Base-by-base conservation (phyloP, 2,888 invertebrate species). In the Microplitis manilae region DNA sequence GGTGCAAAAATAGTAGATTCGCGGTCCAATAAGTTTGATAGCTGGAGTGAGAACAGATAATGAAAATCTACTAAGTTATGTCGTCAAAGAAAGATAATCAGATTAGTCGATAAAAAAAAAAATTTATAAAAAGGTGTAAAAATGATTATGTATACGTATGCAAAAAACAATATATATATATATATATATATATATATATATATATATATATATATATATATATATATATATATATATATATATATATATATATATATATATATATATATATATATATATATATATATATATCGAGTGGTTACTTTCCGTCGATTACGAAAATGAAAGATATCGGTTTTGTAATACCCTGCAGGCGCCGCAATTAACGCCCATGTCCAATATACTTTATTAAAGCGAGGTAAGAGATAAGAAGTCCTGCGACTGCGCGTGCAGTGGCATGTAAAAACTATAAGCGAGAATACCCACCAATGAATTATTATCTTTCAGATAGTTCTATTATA, bases 301-400 rank as follows among this genome's bases (percentile, higher is more conserved):
- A 50, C 71, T 60, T 76, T 76, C 74, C 64, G 79, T 78, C 74
- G 74, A 83, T 82, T 81, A 81, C 83, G 80, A 84, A 82, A 84
- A 83, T 83, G 82, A 78, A 80, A 79, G 81, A 82, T 30, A 30
- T 84, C 79, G 80, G 79, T 85, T 83, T 84, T 82, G 83, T 79
- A 82, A 83, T 77, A 80, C 79, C 82, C 75, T 75, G 13, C 76
- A 65, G 77, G 79, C 81, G 79, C 71, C 79, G 80, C 78, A 85
- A 85, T 85, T 85, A 84, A 82, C 81, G 81, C 82, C 79, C 79
- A 7, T 81, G 79, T 80, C 80, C 65, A 64, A 20, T 62, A 73
- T 77, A 81, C 77, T 82, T 82, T 82, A 82, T 84, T 82, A 79
- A 83, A 76, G 73, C 76, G 68, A 60, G 30, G 73, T 50, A 67